phyloP scores from a whole-genome alignment of 2,113 vertebrate genomes.

The Zosterops japonicus region DNA sequence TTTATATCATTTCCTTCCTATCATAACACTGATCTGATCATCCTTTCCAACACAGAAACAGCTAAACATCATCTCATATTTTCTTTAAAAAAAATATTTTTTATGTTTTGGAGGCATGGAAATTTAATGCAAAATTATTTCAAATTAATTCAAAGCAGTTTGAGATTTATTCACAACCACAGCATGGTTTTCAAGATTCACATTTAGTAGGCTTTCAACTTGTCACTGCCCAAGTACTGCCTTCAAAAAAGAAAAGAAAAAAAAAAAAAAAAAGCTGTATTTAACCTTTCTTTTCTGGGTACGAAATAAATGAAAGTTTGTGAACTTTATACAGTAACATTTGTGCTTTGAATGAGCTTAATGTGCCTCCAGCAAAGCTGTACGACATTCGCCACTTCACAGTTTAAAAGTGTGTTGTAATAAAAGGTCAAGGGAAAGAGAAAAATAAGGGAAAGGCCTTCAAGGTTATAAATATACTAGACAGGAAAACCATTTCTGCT shows the following conservation, averaged over 20 bases:
- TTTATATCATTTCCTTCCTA: neutral
- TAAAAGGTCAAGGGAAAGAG: slow-evolving; percentile 69
- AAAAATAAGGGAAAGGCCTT: slow-evolving; percentile 2
- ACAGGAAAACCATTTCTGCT: slow-evolving; percentile 24
- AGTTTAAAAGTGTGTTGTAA: slow-evolving; percentile 59
- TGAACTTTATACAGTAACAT: slow-evolving; percentile 53
- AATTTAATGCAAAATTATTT: neutral
- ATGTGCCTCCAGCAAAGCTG: slow-evolving; percentile 52
- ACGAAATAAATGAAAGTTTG: slow-evolving; percentile 60
- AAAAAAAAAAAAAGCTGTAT: neutral
- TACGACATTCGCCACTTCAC: slow-evolving; percentile 48
- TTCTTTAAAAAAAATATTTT: too few species aligned
- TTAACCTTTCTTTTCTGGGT: slow-evolving; percentile 66
- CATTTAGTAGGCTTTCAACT: slow-evolving; percentile 40
- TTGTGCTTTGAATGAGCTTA: slow-evolving; percentile 33
- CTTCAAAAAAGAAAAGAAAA: neutral
- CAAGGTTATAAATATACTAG: slow-evolving; percentile 29
- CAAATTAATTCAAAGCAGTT: neutral
- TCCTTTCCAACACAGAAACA: neutral
- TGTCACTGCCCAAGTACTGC: slow-evolving; percentile 34
- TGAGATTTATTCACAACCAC: neutral
- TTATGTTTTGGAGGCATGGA: neutral
- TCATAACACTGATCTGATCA: neutral
- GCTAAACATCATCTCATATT: neutral
- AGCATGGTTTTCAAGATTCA: neutral